phyloP scores from a whole-genome alignment of 2,797 vertebrate genomes.

The Yasuhikotakia modesta region DNA sequence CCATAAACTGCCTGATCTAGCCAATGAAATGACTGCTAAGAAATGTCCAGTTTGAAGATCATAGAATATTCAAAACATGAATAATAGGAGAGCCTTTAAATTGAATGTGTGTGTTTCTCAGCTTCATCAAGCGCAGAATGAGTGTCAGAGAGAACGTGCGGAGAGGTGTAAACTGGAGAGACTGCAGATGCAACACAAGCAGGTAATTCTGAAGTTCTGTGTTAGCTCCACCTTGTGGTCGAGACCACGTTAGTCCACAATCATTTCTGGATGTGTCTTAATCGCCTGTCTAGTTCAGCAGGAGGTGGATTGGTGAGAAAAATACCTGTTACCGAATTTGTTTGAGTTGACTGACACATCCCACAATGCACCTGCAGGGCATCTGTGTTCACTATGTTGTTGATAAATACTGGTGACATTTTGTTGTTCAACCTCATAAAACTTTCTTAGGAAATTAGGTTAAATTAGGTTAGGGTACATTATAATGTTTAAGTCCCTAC shows the following conservation, averaged over 20 bases:
- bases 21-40: constrained; percentile 9
- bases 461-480: too few relatives aligned
- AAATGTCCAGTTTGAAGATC: too few relatives aligned
- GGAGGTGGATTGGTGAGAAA: too few relatives aligned
- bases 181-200: constrained; percentile 91
- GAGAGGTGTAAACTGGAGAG: constrained; percentile 92
- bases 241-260: not conserved
- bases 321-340: too few relatives aligned
- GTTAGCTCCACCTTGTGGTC: constrained; percentile 68
- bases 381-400: too few relatives aligned
- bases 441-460: too few relatives aligned
- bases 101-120: constrained; percentile 61
- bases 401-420: too few relatives aligned
- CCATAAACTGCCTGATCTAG: not conserved
- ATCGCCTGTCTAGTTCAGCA: not conserved
- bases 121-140: constrained; percentile 87
- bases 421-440: too few relatives aligned
- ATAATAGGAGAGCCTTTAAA: constrained; percentile 18
- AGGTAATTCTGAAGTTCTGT: constrained; percentile 77
- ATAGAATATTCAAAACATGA: too few relatives aligned
- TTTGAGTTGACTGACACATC: too few relatives aligned
- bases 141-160: constrained; percentile 87
- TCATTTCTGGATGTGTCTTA: not conserved
- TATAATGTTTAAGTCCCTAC: too few relatives aligned
- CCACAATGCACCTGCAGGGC: too few relatives aligned